These are phyloP conservation scores for Andricus grossulariae DNA, from an alignment of 1,140 invertebrate genomes.

Conservation along the genomic window DNA sequence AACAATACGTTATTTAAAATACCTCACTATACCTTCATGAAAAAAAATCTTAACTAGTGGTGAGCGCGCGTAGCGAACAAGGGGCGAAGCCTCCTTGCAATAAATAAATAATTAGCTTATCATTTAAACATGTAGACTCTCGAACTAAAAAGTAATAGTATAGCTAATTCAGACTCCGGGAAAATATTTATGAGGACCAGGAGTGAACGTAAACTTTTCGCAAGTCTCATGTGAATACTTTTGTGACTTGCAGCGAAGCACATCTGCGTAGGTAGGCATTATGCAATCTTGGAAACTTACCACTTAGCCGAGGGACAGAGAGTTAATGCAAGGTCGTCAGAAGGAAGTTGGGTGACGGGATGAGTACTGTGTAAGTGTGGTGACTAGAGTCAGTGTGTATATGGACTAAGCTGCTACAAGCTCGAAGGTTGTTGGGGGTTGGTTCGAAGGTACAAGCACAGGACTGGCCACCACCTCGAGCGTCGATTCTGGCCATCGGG, in stretches of 20 bases:
- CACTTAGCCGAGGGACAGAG: conserved; percentile 70
- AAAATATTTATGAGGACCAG: no score
- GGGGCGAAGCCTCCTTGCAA: accelerated
- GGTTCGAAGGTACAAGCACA: conserved; percentile 10
- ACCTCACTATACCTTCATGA: no score
- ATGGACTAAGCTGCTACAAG: neutral
- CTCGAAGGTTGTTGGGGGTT: conserved; percentile 25
- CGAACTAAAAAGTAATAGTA: no score
- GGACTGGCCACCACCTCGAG: neutral
- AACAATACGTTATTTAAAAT: no score
- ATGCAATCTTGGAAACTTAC: conserved; percentile 74
- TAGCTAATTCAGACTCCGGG: no score
- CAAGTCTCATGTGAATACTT: conserved; percentile 1
- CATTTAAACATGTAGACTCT: no score
- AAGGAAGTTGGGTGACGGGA: conserved; percentile 43
- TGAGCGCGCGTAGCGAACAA: no score
- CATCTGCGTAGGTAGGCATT: conserved; percentile 64
- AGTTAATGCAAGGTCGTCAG: conserved; percentile 70
- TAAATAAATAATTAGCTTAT: no score
- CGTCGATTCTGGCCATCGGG: conserved; percentile 44
- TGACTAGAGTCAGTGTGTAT: neutral
- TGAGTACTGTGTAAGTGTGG: conserved; percentile 32
- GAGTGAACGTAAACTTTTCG: no score
- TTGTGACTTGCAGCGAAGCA: conserved; percentile 51
- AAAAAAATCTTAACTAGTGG: no score